phyloP scores from a whole-genome alignment of 2,888 invertebrate genomes.

The Polydrusus pterygomalis region DNA sequence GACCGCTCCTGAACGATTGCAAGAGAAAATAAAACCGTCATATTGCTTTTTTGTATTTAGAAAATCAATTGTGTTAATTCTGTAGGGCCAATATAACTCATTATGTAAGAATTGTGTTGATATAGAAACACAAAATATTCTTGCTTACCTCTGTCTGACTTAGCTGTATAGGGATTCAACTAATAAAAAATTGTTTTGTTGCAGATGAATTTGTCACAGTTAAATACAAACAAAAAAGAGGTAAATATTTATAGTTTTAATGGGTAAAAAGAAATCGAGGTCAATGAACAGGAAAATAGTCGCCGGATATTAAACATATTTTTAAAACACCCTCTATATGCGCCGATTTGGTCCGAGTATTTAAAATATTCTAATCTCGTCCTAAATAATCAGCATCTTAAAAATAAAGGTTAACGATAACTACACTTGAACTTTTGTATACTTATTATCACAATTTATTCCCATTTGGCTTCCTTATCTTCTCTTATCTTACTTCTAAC shows the following conservation, averaged over 20 bases:
- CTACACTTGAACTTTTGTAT: background rate
- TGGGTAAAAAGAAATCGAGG: no score
- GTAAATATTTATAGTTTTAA: constrained; percentile 71
- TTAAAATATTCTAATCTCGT: background rate
- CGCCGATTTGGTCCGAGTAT: background rate
- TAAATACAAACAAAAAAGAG: constrained; percentile 93
- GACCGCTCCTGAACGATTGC: no score
- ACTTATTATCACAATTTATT: background rate
- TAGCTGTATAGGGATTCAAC: no score
- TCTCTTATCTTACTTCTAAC: constrained; percentile 30
- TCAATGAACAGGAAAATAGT: no score
- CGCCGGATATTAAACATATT: no score
- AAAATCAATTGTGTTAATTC: no score
- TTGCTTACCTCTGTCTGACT: no score
- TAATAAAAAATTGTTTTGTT: constrained; percentile 70
- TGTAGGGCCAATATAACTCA: no score
- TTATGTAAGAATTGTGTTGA: no score
- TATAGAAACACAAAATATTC: no score
- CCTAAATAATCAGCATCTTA: background rate
- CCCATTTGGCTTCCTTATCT: constrained; percentile 31
- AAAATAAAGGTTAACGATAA: background rate
- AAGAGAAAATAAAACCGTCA: no score
- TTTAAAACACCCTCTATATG: background rate
- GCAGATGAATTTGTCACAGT: constrained; percentile 94
- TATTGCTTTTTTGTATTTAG: no score